A percentile compares a stretch with the other conserved stretches of the same genome.
Evolutionary conservation across 1,140 invertebrate species (phyloP).

Genomic region (Scaptomyza graminum): DNA sequence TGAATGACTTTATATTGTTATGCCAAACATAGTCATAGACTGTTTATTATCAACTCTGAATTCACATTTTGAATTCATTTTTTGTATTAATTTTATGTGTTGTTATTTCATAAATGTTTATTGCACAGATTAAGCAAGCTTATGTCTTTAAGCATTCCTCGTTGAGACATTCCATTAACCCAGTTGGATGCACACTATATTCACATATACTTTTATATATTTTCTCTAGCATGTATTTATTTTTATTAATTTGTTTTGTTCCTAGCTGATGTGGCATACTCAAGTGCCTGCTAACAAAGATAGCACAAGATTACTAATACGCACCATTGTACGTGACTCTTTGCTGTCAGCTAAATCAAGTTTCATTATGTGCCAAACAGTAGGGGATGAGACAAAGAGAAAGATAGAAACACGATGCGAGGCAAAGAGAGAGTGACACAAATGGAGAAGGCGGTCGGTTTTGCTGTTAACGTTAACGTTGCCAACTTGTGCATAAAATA

Average conservation of each 20-base stretch:
- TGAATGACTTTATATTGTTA: no score
- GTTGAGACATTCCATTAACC: slow-evolving; percentile 38
- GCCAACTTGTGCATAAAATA: slow-evolving; percentile 65
- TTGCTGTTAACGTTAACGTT: slow-evolving; percentile 9
- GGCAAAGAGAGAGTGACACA: background rate
- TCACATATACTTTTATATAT: slow-evolving; percentile 25
- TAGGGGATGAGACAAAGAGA: slow-evolving; percentile 25
- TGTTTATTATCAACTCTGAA: no score
- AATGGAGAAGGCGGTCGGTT: background rate
- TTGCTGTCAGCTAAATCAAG: slow-evolving; percentile 81
- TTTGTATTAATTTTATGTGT: no score
- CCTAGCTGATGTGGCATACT: slow-evolving; percentile 50
- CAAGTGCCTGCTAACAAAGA: slow-evolving; percentile 78
- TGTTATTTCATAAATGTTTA: no score
- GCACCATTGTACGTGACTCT: slow-evolving; percentile 80
- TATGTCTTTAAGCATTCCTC: background rate
- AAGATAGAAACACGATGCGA: slow-evolving; percentile 16
- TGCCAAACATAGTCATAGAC: no score
- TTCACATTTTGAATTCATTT: background rate
- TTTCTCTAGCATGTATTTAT: slow-evolving; percentile 5
- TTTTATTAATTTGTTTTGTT: slow-evolving; percentile 21
- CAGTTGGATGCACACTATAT: slow-evolving; percentile 39
- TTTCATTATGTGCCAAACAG: slow-evolving; percentile 73
- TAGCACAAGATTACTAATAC: slow-evolving; percentile 80
- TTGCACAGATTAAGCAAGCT: background rate